Evolutionary conservation across 2,888 invertebrate species (phyloP).

Genomic region (Pseudoips prasinana): DNA sequence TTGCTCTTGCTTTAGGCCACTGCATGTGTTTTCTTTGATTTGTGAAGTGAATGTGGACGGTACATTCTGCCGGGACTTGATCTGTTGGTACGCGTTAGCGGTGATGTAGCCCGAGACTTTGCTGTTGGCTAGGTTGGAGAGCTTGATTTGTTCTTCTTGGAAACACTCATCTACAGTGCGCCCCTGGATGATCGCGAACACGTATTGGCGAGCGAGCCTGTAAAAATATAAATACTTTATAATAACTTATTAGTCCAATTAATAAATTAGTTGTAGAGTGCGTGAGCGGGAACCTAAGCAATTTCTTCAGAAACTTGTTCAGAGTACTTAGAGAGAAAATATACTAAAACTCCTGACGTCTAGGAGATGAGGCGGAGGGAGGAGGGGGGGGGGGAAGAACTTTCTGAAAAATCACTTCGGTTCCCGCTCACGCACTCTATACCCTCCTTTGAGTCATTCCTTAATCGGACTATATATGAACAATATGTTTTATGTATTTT

Average conservation of each 20-base stretch:
- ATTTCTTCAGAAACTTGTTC: too few species aligned
- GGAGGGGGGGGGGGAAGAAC: too few species aligned
- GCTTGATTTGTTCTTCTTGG: constrained; percentile 65
- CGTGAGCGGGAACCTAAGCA: too few species aligned
- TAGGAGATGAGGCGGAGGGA: too few species aligned
- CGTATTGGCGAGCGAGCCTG: constrained; percentile 85
- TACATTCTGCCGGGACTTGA: constrained; percentile 45
- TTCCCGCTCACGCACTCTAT: too few species aligned
- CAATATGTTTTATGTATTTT: too few species aligned
- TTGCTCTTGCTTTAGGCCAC: constrained; percentile 50
- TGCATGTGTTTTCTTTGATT: constrained; percentile 70
- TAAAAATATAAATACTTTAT: constrained; percentile 15
- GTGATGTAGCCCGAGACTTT: constrained; percentile 79
- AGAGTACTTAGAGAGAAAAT: too few species aligned
- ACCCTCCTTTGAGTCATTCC: too few species aligned
- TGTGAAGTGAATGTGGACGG: constrained; percentile 49
- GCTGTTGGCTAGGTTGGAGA: constrained; percentile 50
- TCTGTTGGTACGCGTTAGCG: constrained; percentile 63
- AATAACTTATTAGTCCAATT: background rate
- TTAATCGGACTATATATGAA: too few species aligned
- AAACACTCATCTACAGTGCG: constrained; percentile 84
- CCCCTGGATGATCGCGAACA: constrained; percentile 84
- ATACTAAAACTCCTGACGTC: too few species aligned
- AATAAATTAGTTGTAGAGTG: too few species aligned
- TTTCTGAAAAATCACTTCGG: too few species aligned